Conservation (phyloP, 2,888 invertebrate species). For the Cerceris ruficornis region DNA sequence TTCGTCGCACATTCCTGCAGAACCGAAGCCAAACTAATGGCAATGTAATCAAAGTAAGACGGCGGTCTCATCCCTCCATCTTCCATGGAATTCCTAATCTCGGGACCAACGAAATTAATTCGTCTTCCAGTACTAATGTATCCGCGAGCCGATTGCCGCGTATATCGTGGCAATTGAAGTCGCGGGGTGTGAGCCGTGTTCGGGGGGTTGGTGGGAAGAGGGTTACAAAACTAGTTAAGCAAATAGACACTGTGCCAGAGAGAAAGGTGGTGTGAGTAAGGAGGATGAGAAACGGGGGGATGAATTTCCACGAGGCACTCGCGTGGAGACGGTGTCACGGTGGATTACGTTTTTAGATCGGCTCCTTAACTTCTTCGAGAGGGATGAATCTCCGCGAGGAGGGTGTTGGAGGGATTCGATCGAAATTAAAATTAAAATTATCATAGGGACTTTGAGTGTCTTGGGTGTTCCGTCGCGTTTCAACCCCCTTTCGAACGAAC, state of each 20-base stretch:
- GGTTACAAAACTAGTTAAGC: conserved; percentile 78
- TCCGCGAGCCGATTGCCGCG: conserved; percentile 64
- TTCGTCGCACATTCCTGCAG: conserved; percentile 7
- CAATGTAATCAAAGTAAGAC: conserved; percentile 65
- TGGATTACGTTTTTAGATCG: conserved; percentile 72
- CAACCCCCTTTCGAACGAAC: conserved; percentile 59
- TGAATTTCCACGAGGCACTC: conserved; percentile 37
- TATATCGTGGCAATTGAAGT: conserved; percentile 52
- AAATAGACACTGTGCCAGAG: conserved; percentile 71
- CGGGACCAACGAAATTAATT: conserved; percentile 74
- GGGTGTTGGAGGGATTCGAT: conserved; percentile 66
- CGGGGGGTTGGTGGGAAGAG: conserved; percentile 39
- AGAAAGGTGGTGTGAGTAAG: conserved; percentile 29
- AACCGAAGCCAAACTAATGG: conserved; percentile 46
- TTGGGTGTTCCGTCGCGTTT: conserved; percentile 42
- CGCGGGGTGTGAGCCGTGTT: conserved; percentile 31
- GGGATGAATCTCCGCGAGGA: conserved; percentile 44
- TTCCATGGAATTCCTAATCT: conserved; percentile 64
- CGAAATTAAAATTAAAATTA: conserved; percentile 78
- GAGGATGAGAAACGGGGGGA: conserved; percentile 17
- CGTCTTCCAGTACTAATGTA: conserved; percentile 72
- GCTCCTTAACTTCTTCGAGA: conserved; percentile 64
- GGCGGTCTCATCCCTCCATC: conserved; percentile 18
- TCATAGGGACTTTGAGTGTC: conserved; percentile 62
- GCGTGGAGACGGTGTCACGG: conserved; percentile 22